Percentiles rank a stretch among this genome's conserved stretches.
phyloP scores from a whole-genome alignment of 2,113 vertebrate species.

The Crotalus tigris region DNA sequence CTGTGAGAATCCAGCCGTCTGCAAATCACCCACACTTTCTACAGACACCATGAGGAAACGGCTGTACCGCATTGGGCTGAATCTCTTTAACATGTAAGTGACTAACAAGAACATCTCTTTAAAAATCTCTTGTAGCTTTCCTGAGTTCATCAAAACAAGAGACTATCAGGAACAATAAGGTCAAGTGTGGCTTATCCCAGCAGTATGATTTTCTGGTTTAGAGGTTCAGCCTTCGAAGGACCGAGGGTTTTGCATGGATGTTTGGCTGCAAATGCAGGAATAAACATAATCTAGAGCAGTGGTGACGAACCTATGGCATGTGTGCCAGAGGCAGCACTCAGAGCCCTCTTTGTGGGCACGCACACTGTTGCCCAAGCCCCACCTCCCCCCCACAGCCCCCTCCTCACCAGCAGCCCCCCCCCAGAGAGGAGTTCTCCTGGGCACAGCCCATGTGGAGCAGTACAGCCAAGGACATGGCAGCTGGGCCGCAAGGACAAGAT shows the following conservation, averaged over 20 bases:
- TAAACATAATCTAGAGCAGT: neutral
- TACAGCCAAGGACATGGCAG: too few relatives aligned
- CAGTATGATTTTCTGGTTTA: rapidly evolving
- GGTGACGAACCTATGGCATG: too few relatives aligned
- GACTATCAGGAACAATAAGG: neutral
- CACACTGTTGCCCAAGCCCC: too few relatives aligned
- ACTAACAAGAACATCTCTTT: neutral
- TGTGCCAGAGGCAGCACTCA: too few relatives aligned
- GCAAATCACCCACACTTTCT: slow-evolving; percentile 92
- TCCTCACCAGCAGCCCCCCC: too few relatives aligned
- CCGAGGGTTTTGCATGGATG: neutral
- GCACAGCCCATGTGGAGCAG: too few relatives aligned
- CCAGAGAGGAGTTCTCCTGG: too few relatives aligned
- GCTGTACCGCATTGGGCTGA: slow-evolving; percentile 96
- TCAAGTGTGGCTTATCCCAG: neutral
- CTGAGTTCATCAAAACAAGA: neutral
- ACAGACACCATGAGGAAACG: slow-evolving; percentile 95
- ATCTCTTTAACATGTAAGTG: slow-evolving; percentile 98
- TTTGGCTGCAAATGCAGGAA: neutral
- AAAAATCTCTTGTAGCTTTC: neutral
- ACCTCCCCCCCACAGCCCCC: too few relatives aligned
- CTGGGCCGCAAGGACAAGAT: too few relatives aligned
- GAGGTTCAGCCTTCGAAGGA: neutral
- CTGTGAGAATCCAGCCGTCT: slow-evolving; percentile 90
- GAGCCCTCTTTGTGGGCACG: too few relatives aligned